Evolutionary conservation across 2,797 vertebrate genomes (phyloP).

Genomic region (Falco rusticolus): DNA sequence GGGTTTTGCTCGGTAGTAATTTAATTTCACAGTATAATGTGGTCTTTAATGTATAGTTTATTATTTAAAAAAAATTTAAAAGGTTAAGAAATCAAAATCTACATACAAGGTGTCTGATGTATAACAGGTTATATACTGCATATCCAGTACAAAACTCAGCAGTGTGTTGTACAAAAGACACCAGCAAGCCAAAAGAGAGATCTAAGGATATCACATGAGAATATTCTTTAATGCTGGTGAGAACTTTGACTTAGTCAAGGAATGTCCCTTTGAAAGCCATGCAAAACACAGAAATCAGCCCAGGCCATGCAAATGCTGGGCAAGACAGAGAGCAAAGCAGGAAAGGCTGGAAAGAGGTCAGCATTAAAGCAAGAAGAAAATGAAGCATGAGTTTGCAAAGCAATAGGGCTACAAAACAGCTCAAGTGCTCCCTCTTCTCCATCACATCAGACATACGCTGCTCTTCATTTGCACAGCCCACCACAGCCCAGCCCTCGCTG

Average conservation of each 20-base stretch:
- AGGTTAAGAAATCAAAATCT: neutral
- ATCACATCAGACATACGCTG: fast-evolving
- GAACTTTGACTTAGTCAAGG: neutral
- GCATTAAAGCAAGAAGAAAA: neutral
- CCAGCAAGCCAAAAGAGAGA: neutral
- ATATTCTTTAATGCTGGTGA: neutral
- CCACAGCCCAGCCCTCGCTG: neutral
- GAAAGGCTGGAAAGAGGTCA: neutral
- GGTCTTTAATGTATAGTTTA: neutral
- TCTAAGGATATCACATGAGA: neutral
- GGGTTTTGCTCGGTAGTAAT: neutral
- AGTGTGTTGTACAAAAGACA: neutral
- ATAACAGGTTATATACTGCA: neutral
- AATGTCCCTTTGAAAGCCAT: neutral
- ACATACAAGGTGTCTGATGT: neutral
- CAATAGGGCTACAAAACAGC: neutral
- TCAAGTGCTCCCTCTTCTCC: neutral
- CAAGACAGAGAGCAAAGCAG: neutral
- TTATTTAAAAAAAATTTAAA: neutral
- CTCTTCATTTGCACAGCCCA: neutral
- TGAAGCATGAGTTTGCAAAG: neutral
- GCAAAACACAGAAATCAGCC: neutral
- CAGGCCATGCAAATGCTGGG: fast-evolving
- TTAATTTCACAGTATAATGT: neutral
- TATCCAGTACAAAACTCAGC: neutral